Conservation (phyloP, 1,140 invertebrate species). For the Formica exsecta region DNA sequence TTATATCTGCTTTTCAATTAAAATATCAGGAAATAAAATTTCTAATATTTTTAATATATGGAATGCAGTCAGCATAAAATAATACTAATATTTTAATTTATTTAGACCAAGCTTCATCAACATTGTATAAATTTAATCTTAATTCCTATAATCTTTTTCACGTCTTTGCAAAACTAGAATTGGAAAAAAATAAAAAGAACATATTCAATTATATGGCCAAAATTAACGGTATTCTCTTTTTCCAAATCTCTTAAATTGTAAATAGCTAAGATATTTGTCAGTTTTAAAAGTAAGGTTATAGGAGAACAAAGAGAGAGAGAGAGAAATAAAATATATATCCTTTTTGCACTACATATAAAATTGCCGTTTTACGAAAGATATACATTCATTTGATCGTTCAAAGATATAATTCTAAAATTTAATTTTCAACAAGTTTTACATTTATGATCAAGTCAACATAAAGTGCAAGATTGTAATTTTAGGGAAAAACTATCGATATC, state of each 20-base stretch:
- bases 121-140: background rate
- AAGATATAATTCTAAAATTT: background rate
- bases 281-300: conserved; percentile 43
- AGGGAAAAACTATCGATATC: background rate
- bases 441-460: background rate
- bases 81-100: background rate
- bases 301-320: background rate
- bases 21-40: background rate
- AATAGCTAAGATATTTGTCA: background rate
- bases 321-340: background rate
- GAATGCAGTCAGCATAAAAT: background rate
- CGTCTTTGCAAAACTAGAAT: background rate
- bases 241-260: background rate
- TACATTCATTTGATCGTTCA: background rate
- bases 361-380: background rate
- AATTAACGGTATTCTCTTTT: background rate
- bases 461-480: background rate
- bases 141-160: background rate
- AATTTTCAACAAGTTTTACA: background rate
- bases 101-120: no score
- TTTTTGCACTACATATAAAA: background rate
- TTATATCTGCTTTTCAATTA: background rate
- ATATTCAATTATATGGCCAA: background rate
- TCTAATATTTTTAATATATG: background rate
- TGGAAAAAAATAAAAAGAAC: background rate